Conservation (phyloP, 1,140 invertebrate species). For the Tetraneura akinire region DNA sequence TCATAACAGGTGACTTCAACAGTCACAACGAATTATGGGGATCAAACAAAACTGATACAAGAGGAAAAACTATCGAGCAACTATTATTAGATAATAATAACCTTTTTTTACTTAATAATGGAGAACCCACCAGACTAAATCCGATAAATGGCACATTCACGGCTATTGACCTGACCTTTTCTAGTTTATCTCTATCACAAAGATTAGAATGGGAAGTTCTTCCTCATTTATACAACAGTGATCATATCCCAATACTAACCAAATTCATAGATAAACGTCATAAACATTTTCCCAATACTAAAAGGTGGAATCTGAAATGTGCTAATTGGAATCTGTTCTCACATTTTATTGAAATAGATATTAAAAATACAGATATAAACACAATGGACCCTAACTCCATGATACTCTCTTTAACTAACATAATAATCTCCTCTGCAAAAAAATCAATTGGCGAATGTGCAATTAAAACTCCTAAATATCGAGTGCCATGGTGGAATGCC, state of each 20-base stretch:
- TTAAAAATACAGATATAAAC: neutral
- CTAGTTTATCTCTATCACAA: neutral
- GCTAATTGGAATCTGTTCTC: neutral
- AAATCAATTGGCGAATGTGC: neutral
- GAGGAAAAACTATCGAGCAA: no score
- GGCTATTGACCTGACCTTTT: neutral
- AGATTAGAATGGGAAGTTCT: neutral
- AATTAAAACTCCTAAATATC: neutral
- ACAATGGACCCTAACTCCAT: neutral
- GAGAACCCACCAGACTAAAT: neutral
- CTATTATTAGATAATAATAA: no score
- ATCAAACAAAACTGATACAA: no score
- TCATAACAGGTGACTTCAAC: neutral
- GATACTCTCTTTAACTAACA: neutral
- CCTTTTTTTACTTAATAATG: neutral
- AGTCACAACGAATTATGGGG: no score
- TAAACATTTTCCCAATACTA: neutral
- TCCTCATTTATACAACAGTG: no score
- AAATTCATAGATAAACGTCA: neutral
- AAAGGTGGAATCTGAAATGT: neutral
- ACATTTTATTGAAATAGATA: neutral
- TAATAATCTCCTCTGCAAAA: neutral
- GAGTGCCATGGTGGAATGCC: no score
- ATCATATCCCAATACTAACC: neutral
- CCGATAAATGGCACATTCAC: neutral